Base-by-base conservation (phyloP, 2,113 vertebrate species). In the Stegostoma tigrinum region DNA sequence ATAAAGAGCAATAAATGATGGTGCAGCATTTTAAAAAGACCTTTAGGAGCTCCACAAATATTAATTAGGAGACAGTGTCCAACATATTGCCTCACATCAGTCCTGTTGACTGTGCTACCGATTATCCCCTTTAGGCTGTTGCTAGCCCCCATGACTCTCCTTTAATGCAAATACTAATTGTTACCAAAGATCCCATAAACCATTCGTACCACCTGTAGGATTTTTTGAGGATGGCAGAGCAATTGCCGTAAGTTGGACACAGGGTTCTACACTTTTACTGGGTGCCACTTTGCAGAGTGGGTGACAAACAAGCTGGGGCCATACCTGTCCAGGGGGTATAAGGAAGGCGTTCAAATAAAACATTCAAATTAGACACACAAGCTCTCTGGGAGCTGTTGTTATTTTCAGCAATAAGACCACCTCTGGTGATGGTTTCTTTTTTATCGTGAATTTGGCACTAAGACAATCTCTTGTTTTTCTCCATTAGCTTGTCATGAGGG, bases 141-240 rank as follows among this genome's bases (percentile, higher is more conserved):
- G 55, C 34, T 34, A 10, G 15, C 6, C 0, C 85, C 24, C 23
- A 27, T 48, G 2, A 14, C 30, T 93, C 6, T 21, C 61, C 19
- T 93, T 66, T 23, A 66, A 66, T 34, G 10, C 64, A 93, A 93
- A 66, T 24, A n/a, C 61, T 38, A n/a, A 45, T 83, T 21, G 45
- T 96, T 96, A 42, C 67, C 91, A 96, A 42, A 91, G 61, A 30
- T 48, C 95, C 83, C 61, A 94, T 96, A 87, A 96, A 93, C 86
- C 85, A 95, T 94, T 72, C 72, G 87, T 96, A 95, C 78, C 87
- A 95, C 61, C 61, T 38, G 21, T 17, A 93, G 34, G 2, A 42
- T 21, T 93, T 90, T 61, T 34, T n/a, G 2, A 21, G 15, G n/a
- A 66, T 5, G 3, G n/a, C 5, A 66, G 17, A 61, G 55, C n/a